Evolutionary conservation across 2,113 vertebrate genomes (phyloP).

Genomic region (Nothocercus nigrocapillus): DNA sequence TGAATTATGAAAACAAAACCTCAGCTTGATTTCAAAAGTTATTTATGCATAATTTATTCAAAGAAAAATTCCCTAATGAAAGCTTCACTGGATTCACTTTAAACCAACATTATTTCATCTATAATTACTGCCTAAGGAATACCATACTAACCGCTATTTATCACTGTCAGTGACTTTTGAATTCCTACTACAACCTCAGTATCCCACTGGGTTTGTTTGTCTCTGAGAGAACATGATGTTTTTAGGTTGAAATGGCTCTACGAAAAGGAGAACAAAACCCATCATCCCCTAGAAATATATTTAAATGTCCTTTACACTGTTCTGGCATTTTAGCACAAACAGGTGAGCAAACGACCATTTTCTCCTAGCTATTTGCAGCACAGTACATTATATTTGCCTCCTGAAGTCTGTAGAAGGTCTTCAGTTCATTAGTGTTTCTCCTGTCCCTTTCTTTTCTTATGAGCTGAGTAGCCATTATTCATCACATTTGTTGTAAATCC

Average conservation of each 20-base stretch:
- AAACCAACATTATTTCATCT: slow-evolving; percentile 51
- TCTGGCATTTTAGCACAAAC: neutral
- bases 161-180: slow-evolving; percentile 31
- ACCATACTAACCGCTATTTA: slow-evolving; percentile 38
- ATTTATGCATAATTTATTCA: slow-evolving; percentile 50
- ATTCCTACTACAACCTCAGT: slow-evolving; percentile 1
- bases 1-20: slow-evolving; percentile 43
- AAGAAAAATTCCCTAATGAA: slow-evolving; percentile 57
- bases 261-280: neutral
- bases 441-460: neutral
- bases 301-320: neutral
- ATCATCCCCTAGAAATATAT: neutral
- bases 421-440: neutral
- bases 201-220: slow-evolving; percentile 59
- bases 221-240: slow-evolving; percentile 1
- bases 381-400: neutral
- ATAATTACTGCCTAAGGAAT: slow-evolving; percentile 53
- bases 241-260: neutral
- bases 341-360: neutral
- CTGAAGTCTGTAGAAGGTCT: neutral
- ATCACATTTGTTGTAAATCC: neutral
- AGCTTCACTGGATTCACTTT: slow-evolving; percentile 43
- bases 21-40: slow-evolving; percentile 52
- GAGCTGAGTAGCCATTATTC: neutral
- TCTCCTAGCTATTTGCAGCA: neutral